phyloP scores from a whole-genome alignment of 1,140 invertebrate genomes.

The Armadillidium nasatum region DNA sequence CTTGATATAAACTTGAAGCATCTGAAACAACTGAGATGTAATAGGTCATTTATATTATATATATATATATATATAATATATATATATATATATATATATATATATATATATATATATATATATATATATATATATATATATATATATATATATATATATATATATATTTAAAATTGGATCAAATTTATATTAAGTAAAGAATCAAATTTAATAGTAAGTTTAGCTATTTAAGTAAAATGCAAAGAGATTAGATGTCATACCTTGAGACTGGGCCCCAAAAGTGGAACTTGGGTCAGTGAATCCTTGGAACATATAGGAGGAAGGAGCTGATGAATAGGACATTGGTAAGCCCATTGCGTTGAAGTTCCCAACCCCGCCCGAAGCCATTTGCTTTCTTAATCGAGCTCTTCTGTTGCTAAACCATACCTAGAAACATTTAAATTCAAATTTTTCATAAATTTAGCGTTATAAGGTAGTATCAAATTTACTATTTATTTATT shows the following conservation, averaged over 20 bases:
- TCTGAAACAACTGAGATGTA: not conserved
- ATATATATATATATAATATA: not conserved
- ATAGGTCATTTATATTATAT: not conserved
- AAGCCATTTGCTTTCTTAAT: conserved; percentile 64
- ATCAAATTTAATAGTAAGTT: too few relatives aligned
- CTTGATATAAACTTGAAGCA: conserved; percentile 4
- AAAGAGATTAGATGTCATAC: not conserved
- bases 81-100: not conserved
- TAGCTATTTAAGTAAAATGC: too few relatives aligned
- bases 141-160: not conserved
- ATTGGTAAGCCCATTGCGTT: conserved; percentile 41
- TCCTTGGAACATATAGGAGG: conserved; percentile 43
- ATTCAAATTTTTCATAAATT: too few relatives aligned
- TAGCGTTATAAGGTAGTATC: too few relatives aligned
- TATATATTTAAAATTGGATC: conserved; percentile 7
- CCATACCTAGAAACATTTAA: conserved; percentile 64
- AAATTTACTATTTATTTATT: too few relatives aligned
- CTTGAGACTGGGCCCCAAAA: conserved; percentile 37
- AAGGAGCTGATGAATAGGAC: conserved; percentile 40
- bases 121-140: not conserved
- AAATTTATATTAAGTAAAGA: too few relatives aligned
- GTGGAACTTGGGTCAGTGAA: conserved; percentile 37
- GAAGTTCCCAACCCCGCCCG: conserved; percentile 31
- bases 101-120: not conserved
- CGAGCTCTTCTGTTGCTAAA: conserved; percentile 82